Conservation (phyloP, 2,888 invertebrate genomes). For the Margaritifera margaritifera region DNA sequence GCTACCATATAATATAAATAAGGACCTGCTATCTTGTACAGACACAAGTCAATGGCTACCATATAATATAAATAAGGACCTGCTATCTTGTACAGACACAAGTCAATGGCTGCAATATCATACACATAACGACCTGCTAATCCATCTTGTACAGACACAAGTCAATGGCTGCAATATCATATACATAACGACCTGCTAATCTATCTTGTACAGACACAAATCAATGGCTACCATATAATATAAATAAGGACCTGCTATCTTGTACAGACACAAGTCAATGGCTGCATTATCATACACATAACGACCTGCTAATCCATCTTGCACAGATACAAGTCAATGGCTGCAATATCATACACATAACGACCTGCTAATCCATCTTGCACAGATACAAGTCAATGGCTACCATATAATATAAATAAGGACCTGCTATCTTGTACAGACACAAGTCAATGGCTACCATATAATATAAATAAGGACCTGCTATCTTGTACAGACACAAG, state of each 20-base stretch:
- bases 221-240: neutral
- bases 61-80: neutral
- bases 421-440: neutral
- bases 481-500: neutral
- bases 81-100: no score
- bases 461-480: neutral
- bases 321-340: neutral
- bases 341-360: no score
- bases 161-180: no score
- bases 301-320: neutral
- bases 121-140: no score
- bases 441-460: neutral
- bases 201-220: neutral
- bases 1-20: no score
- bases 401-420: no score
- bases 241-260: neutral
- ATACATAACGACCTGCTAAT: no score
- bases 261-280: neutral
- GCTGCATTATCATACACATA: neutral
- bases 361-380: no score
- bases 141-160: neutral
- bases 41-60: neutral
- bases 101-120: no score
- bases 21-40: no score
- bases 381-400: no score